Percentiles rank a stretch among this genome's conserved stretches.
Evolutionary conservation across 1,140 invertebrate species (phyloP).

Genomic region (Drosophila auraria): DNA sequence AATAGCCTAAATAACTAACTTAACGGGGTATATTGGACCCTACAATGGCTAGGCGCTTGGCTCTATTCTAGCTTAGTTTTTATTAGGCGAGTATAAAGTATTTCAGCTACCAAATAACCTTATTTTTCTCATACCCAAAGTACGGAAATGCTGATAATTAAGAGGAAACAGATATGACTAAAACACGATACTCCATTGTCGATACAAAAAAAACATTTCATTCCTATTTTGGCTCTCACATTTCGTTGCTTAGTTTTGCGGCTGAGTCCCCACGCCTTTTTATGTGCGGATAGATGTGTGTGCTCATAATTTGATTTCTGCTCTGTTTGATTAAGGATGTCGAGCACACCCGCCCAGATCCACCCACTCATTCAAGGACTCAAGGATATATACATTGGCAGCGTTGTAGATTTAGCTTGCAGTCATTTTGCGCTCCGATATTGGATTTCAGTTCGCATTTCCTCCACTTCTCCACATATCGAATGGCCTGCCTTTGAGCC

Average conservation of each 20-base stretch:
- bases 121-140: background rate
- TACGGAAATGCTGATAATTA: background rate
- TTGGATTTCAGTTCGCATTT: slow-evolving; percentile 60
- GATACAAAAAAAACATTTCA: background rate
- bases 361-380: slow-evolving; percentile 16
- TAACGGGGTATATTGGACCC: background rate
- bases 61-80: background rate
- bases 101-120: background rate
- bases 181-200: background rate
- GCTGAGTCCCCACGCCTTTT: slow-evolving; percentile 34
- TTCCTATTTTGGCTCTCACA: background rate
- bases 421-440: slow-evolving; percentile 56
- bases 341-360: slow-evolving; percentile 6
- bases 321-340: slow-evolving; percentile 47
- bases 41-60: no score
- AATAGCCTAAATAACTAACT: slow-evolving; percentile 1
- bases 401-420: slow-evolving; percentile 38
- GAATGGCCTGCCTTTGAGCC: slow-evolving; percentile 43
- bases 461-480: slow-evolving; percentile 22
- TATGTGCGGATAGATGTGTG: slow-evolving; percentile 17
- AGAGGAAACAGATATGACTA: no score
- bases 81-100: background rate
- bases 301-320: slow-evolving; percentile 68
- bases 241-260: slow-evolving; percentile 37
- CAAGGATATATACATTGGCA: slow-evolving; percentile 16